Conservation (phyloP, 2,113 vertebrate genomes). For the Apteryx mantelli region DNA sequence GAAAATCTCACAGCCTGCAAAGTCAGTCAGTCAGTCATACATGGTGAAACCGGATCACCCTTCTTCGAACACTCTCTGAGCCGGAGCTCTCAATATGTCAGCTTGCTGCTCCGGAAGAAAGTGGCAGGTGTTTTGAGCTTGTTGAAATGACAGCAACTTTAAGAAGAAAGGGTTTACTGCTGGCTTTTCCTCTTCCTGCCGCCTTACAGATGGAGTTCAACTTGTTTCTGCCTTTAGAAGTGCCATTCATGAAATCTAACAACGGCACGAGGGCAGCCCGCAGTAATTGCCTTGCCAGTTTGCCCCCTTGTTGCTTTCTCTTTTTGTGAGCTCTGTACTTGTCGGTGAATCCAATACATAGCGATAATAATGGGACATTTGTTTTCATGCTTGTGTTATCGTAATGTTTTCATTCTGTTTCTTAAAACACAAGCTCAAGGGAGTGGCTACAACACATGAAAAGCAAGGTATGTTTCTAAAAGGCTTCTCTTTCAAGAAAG, state of each 20-base stretch:
- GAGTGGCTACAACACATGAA: background rate
- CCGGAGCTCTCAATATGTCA: conserved; percentile 48
- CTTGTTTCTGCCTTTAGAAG: background rate
- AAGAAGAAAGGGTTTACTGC: conserved; percentile 11
- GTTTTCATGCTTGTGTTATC: background rate
- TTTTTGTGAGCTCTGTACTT: background rate
- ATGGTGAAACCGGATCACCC: conserved; percentile 32
- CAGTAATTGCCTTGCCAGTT: background rate
- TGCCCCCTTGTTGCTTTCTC: background rate
- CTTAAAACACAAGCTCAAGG: background rate
- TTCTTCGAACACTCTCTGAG: background rate
- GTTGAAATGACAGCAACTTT: background rate
- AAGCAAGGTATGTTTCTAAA: background rate
- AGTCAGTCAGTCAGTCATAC: conserved; percentile 39
- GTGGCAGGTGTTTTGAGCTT: conserved; percentile 22
- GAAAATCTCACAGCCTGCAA: background rate
- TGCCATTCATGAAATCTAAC: background rate
- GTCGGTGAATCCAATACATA: background rate
- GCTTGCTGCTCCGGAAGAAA: conserved; percentile 1
- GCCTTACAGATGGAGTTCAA: background rate
- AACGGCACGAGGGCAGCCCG: background rate
- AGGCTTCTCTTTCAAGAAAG: background rate
- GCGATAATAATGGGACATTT: background rate
- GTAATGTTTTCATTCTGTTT: background rate
- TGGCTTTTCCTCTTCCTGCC: background rate